A percentile compares a stretch with the other conserved stretches of the same genome.
Conservation (phyloP, 2,888 invertebrate genomes). For the Megastigmus dorsalis region DNA sequence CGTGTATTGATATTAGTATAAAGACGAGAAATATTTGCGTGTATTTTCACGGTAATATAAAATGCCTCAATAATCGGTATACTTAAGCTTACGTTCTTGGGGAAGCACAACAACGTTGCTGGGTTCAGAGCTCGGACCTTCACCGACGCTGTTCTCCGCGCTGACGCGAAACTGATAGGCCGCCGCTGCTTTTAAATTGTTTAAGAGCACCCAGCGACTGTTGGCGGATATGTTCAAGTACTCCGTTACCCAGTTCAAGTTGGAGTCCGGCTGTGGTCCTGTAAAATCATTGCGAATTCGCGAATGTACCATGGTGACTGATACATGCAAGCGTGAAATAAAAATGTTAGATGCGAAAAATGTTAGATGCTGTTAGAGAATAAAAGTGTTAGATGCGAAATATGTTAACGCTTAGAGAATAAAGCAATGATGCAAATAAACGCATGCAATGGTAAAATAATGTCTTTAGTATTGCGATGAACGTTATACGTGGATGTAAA, state of each 20-base stretch:
- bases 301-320: conserved; percentile 22
- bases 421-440: no score
- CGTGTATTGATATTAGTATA: no score
- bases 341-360: conserved; percentile 1
- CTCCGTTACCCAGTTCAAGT: conserved; percentile 92
- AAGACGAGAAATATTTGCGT: no score
- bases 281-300: conserved; percentile 61
- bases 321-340: conserved; percentile 7
- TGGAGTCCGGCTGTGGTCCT: conserved; percentile 90
- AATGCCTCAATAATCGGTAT: no score
- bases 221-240: conserved; percentile 88
- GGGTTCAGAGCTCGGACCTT: conserved; percentile 92
- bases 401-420: no score
- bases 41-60: neutral
- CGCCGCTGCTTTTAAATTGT: conserved; percentile 93
- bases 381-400: neutral
- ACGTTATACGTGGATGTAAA: no score
- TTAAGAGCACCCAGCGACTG: conserved; percentile 86
- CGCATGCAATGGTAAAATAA: no score
- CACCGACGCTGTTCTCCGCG: conserved; percentile 96
- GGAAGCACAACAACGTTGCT: conserved; percentile 94
- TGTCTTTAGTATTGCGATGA: no score
- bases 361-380: neutral
- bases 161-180: conserved; percentile 98
- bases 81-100: conserved; percentile 88